Base-by-base conservation (phyloP, 2,888 invertebrate species). In the Drosophila quasianomalipes region DNA sequence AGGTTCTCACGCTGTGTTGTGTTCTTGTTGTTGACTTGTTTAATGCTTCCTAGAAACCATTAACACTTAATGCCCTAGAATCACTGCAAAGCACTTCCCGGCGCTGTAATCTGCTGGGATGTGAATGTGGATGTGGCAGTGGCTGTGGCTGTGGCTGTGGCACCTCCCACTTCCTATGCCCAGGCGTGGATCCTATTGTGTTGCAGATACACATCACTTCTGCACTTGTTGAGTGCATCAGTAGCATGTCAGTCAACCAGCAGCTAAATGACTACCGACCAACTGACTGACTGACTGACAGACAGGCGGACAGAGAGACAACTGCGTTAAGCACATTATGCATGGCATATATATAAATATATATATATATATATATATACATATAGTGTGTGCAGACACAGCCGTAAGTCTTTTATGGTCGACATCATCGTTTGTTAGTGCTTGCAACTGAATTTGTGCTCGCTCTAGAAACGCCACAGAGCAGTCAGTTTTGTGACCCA, bases 371-470 rank as follows among this genome's bases (percentile, higher is more conserved):
- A 2, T 39, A 35, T 54, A 51, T 22, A 69, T 44, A 76, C 63
- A 44, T n/a, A 44, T 12, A 22, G 47, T 47, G 22, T 47, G 47
- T 16, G 22, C 16, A 9, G 22, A 47, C 26, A 26, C 51, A 73
- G 73, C 68, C 72, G 82, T 71, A 81, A 76, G 90, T 83, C 81
- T 85, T 87, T 89, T 89, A 89, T 83, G 85, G 85, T 70, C 74
- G 70, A 52, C 63, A 64, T 55, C 69, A 67, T 79, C 63, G 60
- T 78, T 74, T 63, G 64, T 70, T 71, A 47, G 41, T 64, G 57
- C 62, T 49, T 47, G 52, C 62, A 59, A 64, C 66, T 80, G 74
- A 77, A 82, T 72, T 74, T 83, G 78, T 74, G 54, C 58, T 52
- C 70, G 85, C 85, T 85, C 90, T 85, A 85, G 88, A 85, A 85